Evolutionary conservation across 1,140 invertebrate genomes (phyloP).

Genomic region (Drosophila truncata): DNA sequence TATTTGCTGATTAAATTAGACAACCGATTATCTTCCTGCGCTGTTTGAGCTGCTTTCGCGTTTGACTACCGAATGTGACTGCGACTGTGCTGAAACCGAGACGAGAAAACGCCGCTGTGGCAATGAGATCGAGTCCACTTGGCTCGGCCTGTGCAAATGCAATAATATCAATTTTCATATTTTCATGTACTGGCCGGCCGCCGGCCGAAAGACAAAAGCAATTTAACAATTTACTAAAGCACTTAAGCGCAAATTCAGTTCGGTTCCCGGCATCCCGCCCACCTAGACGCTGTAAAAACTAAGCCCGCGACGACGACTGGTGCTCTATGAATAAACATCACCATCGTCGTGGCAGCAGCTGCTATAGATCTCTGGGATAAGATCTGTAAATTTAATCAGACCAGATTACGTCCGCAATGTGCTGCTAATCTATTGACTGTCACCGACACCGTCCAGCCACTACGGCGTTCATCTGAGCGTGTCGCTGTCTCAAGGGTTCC

Average conservation of each 20-base stretch:
- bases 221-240: slow-evolving; percentile 82
- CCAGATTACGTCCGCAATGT: slow-evolving; percentile 44
- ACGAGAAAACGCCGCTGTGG: slow-evolving; percentile 41
- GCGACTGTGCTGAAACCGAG: slow-evolving; percentile 48
- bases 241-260: slow-evolving; percentile 76
- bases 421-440: slow-evolving; percentile 48
- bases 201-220: slow-evolving; percentile 76
- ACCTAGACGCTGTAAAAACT: slow-evolving; percentile 51
- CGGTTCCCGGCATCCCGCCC: slow-evolving; percentile 31
- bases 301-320: slow-evolving; percentile 23
- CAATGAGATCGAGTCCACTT: slow-evolving; percentile 67
- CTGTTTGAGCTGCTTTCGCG: slow-evolving; percentile 6
- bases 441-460: slow-evolving; percentile 16
- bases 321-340: slow-evolving; percentile 75
- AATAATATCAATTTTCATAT: slow-evolving; percentile 82
- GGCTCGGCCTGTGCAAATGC: slow-evolving; percentile 68
- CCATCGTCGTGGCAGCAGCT: slow-evolving; percentile 16
- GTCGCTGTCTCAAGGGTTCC: slow-evolving; percentile 27
- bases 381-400: slow-evolving; percentile 72
- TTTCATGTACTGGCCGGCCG: slow-evolving; percentile 61
- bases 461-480: slow-evolving; percentile 16
- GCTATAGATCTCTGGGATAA: slow-evolving; percentile 37
- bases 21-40: slow-evolving; percentile 32
- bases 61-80: slow-evolving; percentile 22
- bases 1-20: slow-evolving; percentile 42